Conservation (phyloP, 64 coral and sea anemone species). For the Dendrophyllia cribrosa region DNA sequence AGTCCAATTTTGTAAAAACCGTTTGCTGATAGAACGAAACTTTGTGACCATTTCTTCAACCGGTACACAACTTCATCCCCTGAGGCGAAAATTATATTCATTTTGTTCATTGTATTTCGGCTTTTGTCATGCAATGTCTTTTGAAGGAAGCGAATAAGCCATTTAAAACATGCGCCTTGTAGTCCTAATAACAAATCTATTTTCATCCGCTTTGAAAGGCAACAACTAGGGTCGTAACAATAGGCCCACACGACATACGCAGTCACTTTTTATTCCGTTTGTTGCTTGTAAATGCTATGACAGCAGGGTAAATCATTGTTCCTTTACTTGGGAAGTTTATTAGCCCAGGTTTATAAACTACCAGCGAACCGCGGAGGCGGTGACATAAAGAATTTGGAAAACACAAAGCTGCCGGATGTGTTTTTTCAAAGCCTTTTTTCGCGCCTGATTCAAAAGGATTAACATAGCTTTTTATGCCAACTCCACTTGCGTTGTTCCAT, state of each 20-base stretch:
- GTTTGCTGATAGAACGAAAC: neutral
- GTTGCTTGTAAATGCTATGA: neutral
- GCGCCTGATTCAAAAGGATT: neutral
- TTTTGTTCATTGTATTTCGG: neutral
- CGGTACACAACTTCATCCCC: neutral
- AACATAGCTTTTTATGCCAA: neutral
- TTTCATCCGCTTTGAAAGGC: no score
- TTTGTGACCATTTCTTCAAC: neutral
- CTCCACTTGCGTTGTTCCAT: neutral
- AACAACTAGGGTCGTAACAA: neutral
- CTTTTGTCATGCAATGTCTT: neutral
- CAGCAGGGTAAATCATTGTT: neutral
- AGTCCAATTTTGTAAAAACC: neutral
- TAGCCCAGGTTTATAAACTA: no score
- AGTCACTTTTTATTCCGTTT: neutral
- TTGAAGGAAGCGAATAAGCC: neutral
- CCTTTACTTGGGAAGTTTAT: neutral
- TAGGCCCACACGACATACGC: neutral
- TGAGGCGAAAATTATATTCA: neutral
- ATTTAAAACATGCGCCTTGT: neutral
- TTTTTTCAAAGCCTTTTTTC: neutral
- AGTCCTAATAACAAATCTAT: neutral
- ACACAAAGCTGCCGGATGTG: neutral
- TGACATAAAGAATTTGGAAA: neutral
- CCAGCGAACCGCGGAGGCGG: no score